Percentiles rank a stretch among this genome's conserved stretches.
Evolutionary conservation across 2,113 vertebrate genomes (phyloP).

Genomic region (Odontesthes bonariensis): DNA sequence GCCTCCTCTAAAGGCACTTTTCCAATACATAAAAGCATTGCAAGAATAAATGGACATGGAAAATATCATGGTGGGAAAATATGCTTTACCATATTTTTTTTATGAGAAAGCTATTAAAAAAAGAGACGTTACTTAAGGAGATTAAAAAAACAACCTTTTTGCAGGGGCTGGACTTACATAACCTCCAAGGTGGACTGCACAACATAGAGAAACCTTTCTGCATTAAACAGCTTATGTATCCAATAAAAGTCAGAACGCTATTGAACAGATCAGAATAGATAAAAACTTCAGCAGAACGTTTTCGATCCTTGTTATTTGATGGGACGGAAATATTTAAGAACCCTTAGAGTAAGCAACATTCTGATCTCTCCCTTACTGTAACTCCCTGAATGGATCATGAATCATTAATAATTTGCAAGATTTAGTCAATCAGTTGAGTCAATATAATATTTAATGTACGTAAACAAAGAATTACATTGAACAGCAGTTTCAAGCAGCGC

Average conservation of each 20-base stretch:
- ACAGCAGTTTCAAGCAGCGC: background rate
- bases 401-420: conserved; percentile 49
- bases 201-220: background rate
- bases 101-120: background rate
- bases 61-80: background rate
- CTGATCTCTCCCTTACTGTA: conserved; percentile 7
- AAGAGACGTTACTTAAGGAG: background rate
- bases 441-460: conserved; percentile 8
- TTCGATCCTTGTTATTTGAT: conserved; percentile 31
- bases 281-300: conserved; percentile 12
- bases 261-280: background rate
- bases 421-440: conserved; percentile 46
- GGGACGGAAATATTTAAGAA: conserved; percentile 35
- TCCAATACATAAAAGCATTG: background rate
- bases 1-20: background rate
- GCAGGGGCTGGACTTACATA: background rate
- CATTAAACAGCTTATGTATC: background rate
- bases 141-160: too few species aligned
- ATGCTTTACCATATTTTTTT: background rate
- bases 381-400: conserved; percentile 32
- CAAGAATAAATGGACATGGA: background rate
- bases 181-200: background rate
- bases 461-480: background rate
- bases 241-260: background rate
- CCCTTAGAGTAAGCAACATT: conserved; percentile 29